These are phyloP conservation scores for Steatocranus sp. DNA, from an alignment of 2,797 vertebrate species.

Conservation along the genomic window DNA sequence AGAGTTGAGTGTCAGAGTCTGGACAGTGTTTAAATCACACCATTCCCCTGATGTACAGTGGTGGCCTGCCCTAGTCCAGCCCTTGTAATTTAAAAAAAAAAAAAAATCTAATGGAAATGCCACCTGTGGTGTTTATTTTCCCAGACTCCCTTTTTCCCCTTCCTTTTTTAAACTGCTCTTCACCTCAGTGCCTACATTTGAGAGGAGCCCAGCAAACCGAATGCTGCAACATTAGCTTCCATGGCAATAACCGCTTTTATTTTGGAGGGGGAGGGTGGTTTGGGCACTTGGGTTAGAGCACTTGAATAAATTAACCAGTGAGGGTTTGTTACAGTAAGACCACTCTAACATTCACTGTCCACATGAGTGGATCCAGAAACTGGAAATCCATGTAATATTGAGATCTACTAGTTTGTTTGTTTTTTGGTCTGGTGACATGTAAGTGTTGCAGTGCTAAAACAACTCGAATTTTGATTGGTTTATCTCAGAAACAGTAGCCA, in stretches of 20 bases:
- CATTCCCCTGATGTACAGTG: slow-evolving; percentile 11
- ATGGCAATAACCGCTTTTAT: slow-evolving; percentile 71
- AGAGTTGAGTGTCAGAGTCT: slow-evolving; percentile 15
- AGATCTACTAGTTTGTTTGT: neutral
- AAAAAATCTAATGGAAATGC: slow-evolving; percentile 24
- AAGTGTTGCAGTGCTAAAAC: neutral
- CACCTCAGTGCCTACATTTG: slow-evolving; percentile 93
- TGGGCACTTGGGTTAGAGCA: slow-evolving; percentile 16
- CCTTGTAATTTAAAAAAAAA: neutral
- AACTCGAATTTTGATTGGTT: slow-evolving; percentile 21
- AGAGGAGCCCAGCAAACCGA: slow-evolving; percentile 69
- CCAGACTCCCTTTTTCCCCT: slow-evolving; percentile 55
- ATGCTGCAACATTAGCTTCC: slow-evolving; percentile 77
- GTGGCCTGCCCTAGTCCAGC: neutral
- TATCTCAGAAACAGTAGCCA: slow-evolving; percentile 2
- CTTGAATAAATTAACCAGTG: slow-evolving; percentile 5
- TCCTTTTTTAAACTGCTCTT: slow-evolving; percentile 79
- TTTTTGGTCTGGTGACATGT: neutral
- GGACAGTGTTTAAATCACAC: slow-evolving; percentile 5
- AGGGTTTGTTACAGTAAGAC: slow-evolving; percentile 6
- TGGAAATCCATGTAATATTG: neutral
- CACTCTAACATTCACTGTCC: neutral
- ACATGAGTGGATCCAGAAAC: neutral
- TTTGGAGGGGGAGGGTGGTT: slow-evolving; percentile 23
- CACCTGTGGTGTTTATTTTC: slow-evolving; percentile 72